Evolutionary conservation across 2,888 invertebrate genomes (phyloP).

Genomic region (Deilephila elpenor): DNA sequence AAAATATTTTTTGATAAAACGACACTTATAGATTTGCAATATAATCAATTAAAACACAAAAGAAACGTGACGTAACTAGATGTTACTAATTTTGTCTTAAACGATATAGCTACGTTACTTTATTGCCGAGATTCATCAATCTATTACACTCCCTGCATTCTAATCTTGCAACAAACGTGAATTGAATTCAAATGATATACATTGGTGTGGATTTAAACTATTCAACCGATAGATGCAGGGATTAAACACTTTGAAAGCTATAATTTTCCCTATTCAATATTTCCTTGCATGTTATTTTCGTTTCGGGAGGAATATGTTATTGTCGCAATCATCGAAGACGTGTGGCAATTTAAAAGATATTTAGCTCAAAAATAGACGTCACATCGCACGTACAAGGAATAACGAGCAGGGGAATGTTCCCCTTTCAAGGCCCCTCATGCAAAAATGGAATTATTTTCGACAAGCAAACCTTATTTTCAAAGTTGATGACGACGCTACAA

Average conservation of each 20-base stretch:
- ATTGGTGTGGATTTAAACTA: neutral
- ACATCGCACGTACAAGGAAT: slow-evolving; percentile 65
- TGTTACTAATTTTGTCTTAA: neutral
- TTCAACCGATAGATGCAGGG: neutral
- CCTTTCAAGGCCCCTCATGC: slow-evolving; percentile 60
- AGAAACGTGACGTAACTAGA: no score
- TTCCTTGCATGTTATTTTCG: neutral
- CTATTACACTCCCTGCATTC: neutral
- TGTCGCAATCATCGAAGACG: slow-evolving; percentile 60
- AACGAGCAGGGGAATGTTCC: slow-evolving; percentile 67
- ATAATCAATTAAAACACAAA: no score
- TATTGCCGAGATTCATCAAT: neutral
- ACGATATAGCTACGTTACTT: neutral
- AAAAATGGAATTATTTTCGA: slow-evolving; percentile 71
- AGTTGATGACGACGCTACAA: slow-evolving; percentile 56
- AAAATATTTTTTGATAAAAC: no score
- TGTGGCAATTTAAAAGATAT: slow-evolving; percentile 74
- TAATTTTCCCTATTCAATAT: neutral
- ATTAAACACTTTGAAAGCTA: neutral
- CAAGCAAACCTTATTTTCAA: slow-evolving; percentile 64
- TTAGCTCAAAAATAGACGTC: slow-evolving; percentile 66
- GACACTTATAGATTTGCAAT: no score
- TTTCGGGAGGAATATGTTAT: slow-evolving; percentile 49
- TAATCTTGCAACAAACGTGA: neutral
- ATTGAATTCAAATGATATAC: neutral